phyloP scores from a whole-genome alignment of 30 jellyfish, hydroid and myxozoan genomes.

The Cassiopea xamachana region DNA sequence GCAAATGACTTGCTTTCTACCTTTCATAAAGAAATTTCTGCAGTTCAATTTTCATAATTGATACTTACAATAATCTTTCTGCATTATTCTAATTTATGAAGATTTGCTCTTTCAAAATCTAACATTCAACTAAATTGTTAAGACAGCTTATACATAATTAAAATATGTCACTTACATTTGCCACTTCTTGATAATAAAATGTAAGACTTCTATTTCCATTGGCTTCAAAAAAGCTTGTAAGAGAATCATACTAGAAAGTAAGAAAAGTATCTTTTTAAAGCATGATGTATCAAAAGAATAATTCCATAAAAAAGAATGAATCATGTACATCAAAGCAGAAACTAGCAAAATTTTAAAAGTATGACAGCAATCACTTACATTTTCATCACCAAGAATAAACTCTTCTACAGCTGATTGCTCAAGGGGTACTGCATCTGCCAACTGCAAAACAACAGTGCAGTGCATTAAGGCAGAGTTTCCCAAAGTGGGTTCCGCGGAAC shows the following conservation, averaged over 20 bases:
- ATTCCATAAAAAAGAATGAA: too few species aligned
- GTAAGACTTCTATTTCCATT: constrained; percentile 75
- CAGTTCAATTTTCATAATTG: too few species aligned
- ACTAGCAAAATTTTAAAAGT: neutral
- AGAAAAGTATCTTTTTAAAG: neutral
- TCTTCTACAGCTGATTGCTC: constrained; percentile 79
- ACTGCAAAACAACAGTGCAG: neutral
- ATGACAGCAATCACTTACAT: constrained; percentile 25
- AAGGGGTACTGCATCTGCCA: constrained; percentile 67
- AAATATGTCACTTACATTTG: constrained; percentile 16
- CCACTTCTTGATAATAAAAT: constrained; percentile 77
- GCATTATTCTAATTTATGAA: too few species aligned
- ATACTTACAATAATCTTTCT: too few species aligned
- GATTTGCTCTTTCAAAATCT: too few species aligned
- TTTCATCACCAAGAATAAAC: constrained; percentile 79
- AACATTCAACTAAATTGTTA: too few species aligned
- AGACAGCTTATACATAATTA: too few species aligned
- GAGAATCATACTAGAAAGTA: constrained; percentile 59
- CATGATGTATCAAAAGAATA: too few species aligned
- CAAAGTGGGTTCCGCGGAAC: too few species aligned
- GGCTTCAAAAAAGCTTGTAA: constrained; percentile 59
- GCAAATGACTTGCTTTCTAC: too few species aligned
- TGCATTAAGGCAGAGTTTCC: neutral
- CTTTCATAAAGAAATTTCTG: too few species aligned
- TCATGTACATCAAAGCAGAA: too few species aligned